Evolutionary conservation across 2,797 vertebrate species (phyloP).

Genomic region (Bovichtus diacanthus): DNA sequence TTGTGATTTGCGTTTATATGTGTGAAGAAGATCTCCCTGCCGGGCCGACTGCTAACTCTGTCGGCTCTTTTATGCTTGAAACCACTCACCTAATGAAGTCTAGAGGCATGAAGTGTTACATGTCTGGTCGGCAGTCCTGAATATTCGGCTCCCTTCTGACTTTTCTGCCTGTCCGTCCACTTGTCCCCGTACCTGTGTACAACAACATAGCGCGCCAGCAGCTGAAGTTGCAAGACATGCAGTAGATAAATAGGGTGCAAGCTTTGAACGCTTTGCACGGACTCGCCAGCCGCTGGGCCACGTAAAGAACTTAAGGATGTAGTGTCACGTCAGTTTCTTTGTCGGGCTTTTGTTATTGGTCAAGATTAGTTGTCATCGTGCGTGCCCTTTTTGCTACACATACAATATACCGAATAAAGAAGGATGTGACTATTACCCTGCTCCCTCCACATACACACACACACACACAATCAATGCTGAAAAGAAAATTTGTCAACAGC

Average conservation of each 20-base stretch:
- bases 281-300: conserved; percentile 20
- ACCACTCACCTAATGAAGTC: conserved; percentile 33
- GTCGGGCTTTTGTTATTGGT: conserved; percentile 20
- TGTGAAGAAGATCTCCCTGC: conserved; percentile 33
- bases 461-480: conserved; percentile 5
- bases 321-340: background rate
- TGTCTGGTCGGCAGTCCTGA: conserved; percentile 10
- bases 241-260: conserved; percentile 1
- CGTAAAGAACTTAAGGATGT: conserved; percentile 30
- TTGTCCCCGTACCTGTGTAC: conserved; percentile 13
- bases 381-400: background rate
- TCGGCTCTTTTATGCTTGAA: conserved; percentile 53
- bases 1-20: conserved; percentile 29
- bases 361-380: conserved; percentile 3
- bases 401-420: conserved; percentile 19
- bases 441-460: conserved; percentile 6
- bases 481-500: conserved; percentile 31
- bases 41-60: conserved; percentile 15
- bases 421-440: conserved; percentile 6
- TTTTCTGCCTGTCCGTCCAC: conserved; percentile 26
- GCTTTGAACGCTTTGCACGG: conserved; percentile 21
- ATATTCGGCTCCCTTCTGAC: conserved; percentile 18
- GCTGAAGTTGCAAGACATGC: conserved; percentile 12
- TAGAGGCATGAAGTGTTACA: conserved; percentile 17
- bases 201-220: conserved; percentile 27